These are phyloP conservation scores for Psittacus erithacus DNA, from an alignment of 2,113 vertebrate species.

Conservation along the genomic window DNA sequence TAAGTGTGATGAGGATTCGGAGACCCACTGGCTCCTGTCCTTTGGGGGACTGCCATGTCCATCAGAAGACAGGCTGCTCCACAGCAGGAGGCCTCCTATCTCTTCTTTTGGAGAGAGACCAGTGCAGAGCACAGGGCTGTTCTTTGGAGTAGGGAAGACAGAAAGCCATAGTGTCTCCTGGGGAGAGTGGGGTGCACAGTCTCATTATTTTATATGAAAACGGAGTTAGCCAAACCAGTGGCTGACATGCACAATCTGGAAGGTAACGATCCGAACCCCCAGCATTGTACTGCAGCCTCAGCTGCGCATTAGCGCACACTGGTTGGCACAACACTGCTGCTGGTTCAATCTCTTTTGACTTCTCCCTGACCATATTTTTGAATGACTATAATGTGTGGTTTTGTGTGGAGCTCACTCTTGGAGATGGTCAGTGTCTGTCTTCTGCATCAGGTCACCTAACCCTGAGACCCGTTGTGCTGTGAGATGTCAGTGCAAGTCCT, in stretches of 20 bases:
- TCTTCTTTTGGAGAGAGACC: neutral
- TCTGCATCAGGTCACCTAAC: neutral
- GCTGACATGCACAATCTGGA: neutral
- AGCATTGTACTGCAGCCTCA: neutral
- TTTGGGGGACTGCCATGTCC: accelerated
- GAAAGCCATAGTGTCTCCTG: neutral
- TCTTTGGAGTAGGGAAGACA: neutral
- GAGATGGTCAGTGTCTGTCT: neutral
- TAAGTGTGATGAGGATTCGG: neutral
- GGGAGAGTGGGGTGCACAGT: neutral
- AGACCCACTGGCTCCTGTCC: neutral
- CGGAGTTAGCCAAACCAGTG: neutral
- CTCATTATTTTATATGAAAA: neutral
- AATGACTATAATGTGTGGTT: neutral
- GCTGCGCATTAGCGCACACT: neutral
- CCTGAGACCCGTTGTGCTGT: accelerated
- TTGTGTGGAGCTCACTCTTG: neutral
- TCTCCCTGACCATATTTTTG: neutral
- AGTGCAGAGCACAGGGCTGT: neutral
- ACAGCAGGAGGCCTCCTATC: neutral
- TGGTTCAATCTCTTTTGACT: neutral
- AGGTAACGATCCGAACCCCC: accelerated
- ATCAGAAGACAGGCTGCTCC: neutral
- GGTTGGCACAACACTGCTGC: neutral
- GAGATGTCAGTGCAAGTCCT: neutral